phyloP scores from a whole-genome alignment of 2,888 invertebrate species.

The Rhaphigaster nebulosa region DNA sequence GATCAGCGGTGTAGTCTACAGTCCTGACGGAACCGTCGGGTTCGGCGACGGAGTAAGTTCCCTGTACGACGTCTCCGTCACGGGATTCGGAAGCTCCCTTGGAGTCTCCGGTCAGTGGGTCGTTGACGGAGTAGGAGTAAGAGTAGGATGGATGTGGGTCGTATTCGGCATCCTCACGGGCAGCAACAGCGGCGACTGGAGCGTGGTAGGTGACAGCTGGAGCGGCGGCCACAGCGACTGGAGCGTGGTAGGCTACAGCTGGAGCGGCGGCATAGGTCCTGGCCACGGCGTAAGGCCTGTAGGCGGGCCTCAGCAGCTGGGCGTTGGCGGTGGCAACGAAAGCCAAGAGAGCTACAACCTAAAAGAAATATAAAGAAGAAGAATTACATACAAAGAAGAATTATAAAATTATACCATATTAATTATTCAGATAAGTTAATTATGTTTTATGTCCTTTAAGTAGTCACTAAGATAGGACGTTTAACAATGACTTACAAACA shows the following conservation, averaged over 20 bases:
- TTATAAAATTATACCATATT: not conserved
- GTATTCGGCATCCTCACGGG: constrained; percentile 7
- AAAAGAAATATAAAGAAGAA: not conserved
- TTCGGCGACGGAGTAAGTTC: not conserved
- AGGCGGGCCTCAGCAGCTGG: not conserved
- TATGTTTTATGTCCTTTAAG: no score
- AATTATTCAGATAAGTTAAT: not conserved
- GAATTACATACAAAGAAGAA: not conserved
- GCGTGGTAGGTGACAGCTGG: constrained; percentile 25
- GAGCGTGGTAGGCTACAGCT: constrained; percentile 21
- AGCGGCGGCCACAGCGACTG: not conserved
- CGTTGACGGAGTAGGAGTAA: not conserved
- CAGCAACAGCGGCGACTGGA: constrained; percentile 24
- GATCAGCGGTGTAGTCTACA: constrained; percentile 8
- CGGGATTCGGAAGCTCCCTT: constrained; percentile 1
- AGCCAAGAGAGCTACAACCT: constrained; percentile 24
- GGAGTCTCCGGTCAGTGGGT: not conserved
- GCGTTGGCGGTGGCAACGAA: constrained; percentile 4
- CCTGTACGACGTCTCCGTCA: not conserved
- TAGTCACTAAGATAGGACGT: not conserved
- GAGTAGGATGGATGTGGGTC: not conserved
- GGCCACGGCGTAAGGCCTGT: not conserved
- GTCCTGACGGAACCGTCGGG: not conserved
- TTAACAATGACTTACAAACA: not conserved
- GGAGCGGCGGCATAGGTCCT: constrained; percentile 65